Percentiles rank a stretch among this genome's conserved stretches.
phyloP scores from a whole-genome alignment of 2,888 invertebrate genomes.

The Thecocarcelia acutangulata region DNA sequence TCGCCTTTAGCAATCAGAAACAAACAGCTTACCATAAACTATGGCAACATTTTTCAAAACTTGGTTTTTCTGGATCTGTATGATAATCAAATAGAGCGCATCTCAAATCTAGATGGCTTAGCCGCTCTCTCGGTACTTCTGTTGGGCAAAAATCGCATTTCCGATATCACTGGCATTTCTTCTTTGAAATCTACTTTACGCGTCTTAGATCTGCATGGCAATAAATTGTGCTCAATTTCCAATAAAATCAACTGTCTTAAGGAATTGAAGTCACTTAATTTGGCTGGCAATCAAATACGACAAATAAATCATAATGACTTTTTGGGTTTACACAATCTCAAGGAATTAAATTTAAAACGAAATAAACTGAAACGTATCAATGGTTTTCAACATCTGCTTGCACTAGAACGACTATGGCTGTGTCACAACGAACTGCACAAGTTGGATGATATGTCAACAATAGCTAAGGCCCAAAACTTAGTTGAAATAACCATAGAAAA shows the following conservation, averaged over 20 bases:
- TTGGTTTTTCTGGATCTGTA: conserved; percentile 96
- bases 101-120: conserved; percentile 89
- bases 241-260: conserved; percentile 84
- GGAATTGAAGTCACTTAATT: conserved; percentile 93
- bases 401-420: conserved; percentile 84
- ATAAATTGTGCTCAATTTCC: conserved; percentile 86
- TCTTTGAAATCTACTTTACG: conserved; percentile 85
- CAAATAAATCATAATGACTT: conserved; percentile 89
- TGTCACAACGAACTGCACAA: conserved; percentile 83
- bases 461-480: conserved; percentile 89
- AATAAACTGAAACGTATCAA: conserved; percentile 90
- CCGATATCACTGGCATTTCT: conserved; percentile 78
- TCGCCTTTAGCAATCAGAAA: conserved; percentile 77
- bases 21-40: conserved; percentile 77
- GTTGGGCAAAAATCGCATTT: conserved; percentile 92
- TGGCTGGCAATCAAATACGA: conserved; percentile 94
- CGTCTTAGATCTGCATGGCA: conserved; percentile 96
- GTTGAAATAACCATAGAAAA: conserved; percentile 93
- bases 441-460: conserved; percentile 92
- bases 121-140: conserved; percentile 91
- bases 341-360: conserved; percentile 93
- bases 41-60: conserved; percentile 82
- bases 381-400: conserved; percentile 90
- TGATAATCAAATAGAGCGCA: conserved; percentile 95
- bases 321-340: conserved; percentile 88